These are phyloP conservation scores for Falco rusticolus DNA, from an alignment of 2,797 vertebrate genomes.

Conservation along the genomic window DNA sequence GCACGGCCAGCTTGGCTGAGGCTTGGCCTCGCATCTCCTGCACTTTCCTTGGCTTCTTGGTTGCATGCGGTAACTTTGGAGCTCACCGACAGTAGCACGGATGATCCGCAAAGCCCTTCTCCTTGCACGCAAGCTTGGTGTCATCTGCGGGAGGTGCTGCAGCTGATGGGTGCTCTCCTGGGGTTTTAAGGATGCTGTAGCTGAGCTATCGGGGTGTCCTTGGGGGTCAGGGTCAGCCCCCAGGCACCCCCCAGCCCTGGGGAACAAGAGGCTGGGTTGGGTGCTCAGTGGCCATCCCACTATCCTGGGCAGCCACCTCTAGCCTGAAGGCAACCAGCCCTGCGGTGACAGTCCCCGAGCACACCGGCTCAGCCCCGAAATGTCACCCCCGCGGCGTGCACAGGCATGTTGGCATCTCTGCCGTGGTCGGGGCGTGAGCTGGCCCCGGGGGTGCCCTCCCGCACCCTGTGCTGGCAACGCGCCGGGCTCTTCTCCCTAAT, in stretches of 20 bases:
- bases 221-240: background rate
- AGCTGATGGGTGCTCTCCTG: background rate
- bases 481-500: conserved; percentile 49
- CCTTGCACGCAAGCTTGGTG: accelerated
- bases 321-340: background rate
- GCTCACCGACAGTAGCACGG: background rate
- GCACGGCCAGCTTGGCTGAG: accelerated
- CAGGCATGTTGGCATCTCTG: accelerated
- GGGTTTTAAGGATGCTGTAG: background rate
- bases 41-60: background rate
- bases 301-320: background rate
- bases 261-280: background rate
- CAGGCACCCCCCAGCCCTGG: accelerated
- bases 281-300: background rate
- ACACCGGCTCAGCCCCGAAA: background rate
- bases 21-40: background rate
- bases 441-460: background rate
- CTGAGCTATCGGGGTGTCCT: background rate
- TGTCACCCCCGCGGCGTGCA: accelerated
- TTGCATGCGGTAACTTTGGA: accelerated
- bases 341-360: accelerated
- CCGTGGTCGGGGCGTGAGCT: accelerated
- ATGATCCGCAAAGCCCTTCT: background rate
- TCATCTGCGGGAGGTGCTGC: background rate
- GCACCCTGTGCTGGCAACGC: accelerated